Percentiles rank a stretch among this genome's conserved stretches.
Conservation (phyloP, 2,888 invertebrate species). For the Latheticus oryzae region DNA sequence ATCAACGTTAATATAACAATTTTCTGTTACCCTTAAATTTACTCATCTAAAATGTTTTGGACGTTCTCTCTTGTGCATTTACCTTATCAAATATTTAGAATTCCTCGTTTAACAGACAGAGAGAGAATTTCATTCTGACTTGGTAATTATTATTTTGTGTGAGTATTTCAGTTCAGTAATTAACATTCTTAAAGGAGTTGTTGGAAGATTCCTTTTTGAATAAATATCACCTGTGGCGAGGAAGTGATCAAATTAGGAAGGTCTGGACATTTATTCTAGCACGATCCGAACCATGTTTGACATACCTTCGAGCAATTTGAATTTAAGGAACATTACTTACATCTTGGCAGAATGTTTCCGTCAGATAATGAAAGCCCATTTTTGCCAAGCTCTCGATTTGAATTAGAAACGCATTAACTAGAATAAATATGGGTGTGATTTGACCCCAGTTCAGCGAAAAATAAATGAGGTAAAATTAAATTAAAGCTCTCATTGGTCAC, state of each 20-base stretch:
- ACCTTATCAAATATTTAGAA: constrained; percentile 35
- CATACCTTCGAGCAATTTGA: constrained; percentile 22
- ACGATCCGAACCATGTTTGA: constrained; percentile 23
- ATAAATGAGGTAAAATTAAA: constrained; percentile 42
- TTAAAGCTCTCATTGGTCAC: constrained; percentile 41
- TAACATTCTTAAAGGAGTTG: constrained; percentile 36
- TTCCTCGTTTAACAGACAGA: constrained; percentile 23
- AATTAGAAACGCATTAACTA: constrained; percentile 33
- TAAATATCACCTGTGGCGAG: constrained; percentile 33
- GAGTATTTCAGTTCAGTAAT: constrained; percentile 30
- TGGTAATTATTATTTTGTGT: constrained; percentile 31
- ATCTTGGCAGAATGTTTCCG: constrained; percentile 3
- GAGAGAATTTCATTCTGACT: constrained; percentile 24
- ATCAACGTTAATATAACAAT: constrained; percentile 28
- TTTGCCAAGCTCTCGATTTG: constrained; percentile 13
- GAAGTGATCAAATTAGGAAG: constrained; percentile 34
- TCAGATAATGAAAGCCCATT: constrained; percentile 26
- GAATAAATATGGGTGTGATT: constrained; percentile 39
- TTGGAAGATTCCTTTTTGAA: constrained; percentile 28
- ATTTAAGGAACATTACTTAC: constrained; percentile 12
- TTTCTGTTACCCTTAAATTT: constrained; percentile 16
- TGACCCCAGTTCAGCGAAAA: constrained; percentile 32
- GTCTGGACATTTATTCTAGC: constrained; percentile 23
- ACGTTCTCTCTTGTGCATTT: constrained; percentile 8
- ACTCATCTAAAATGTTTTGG: constrained; percentile 7